Conservation (phyloP, 2,888 invertebrate species). For the Microplitis manilae region DNA sequence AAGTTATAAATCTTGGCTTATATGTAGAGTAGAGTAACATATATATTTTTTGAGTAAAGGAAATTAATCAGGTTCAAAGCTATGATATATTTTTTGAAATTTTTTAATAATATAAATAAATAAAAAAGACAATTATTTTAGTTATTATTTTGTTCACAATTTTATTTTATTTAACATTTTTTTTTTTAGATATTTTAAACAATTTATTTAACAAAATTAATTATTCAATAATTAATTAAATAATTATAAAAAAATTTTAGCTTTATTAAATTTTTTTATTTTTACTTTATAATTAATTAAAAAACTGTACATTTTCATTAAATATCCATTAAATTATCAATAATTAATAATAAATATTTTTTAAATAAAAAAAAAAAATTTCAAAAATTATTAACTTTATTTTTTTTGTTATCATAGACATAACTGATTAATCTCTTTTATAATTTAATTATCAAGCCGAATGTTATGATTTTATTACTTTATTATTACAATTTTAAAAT, state of each 20-base stretch:
- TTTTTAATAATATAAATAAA: constrained; percentile 37
- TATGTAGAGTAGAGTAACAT: constrained; percentile 61
- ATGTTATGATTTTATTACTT: neutral
- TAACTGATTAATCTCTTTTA: neutral
- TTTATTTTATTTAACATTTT: constrained; percentile 25
- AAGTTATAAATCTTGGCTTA: constrained; percentile 54
- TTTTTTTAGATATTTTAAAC: constrained; percentile 28
- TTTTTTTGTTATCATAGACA: neutral
- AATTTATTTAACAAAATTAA: constrained; percentile 22
- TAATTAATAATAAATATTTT: constrained; percentile 1
- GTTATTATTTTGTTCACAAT: constrained; percentile 5
- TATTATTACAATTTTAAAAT: neutral
- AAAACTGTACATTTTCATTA: neutral
- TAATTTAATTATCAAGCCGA: neutral
- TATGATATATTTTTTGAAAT: constrained; percentile 63
- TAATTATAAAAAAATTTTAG: neutral
- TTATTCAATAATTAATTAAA: constrained; percentile 6
- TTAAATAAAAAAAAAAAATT: neutral
- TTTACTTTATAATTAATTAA: neutral
- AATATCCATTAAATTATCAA: neutral
- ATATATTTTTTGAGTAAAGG: constrained; percentile 63
- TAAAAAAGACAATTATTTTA: constrained; percentile 29
- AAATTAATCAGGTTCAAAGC: constrained; percentile 23
- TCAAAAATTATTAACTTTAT: neutral
- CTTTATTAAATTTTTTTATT: neutral